Conservation (phyloP, 1,140 invertebrate species). For the Pararge aegeria region DNA sequence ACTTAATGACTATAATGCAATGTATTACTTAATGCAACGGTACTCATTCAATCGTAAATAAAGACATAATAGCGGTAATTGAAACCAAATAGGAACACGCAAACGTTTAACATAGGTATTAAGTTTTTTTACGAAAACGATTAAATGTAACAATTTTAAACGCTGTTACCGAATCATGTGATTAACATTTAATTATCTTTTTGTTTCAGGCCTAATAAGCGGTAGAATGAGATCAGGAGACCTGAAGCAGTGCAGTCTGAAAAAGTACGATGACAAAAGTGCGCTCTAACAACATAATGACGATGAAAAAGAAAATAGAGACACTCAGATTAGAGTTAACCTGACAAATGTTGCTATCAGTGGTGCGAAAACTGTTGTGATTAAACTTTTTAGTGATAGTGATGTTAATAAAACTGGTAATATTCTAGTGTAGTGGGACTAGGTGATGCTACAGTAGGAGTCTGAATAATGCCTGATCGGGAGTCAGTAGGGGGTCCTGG, state of each 20-base stretch:
- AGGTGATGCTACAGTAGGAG: conserved; percentile 48
- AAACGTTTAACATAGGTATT: conserved; percentile 39
- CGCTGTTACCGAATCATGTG: conserved; percentile 9
- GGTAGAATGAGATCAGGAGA: conserved; percentile 39
- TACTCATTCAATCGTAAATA: conserved; percentile 28
- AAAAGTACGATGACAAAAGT: conserved; percentile 39
- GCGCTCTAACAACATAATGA: conserved; percentile 41
- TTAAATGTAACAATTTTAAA: conserved; percentile 21
- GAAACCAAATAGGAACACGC: conserved; percentile 48
- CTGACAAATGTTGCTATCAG: conserved; percentile 43
- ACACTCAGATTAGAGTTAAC: conserved; percentile 59
- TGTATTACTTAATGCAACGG: neutral
- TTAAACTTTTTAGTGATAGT: conserved; percentile 23
- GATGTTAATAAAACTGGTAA: conserved; percentile 33
- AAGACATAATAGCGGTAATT: conserved; percentile 60
- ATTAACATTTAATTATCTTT: conserved; percentile 19
- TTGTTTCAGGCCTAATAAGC: conserved; percentile 57
- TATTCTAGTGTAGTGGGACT: conserved; percentile 23
- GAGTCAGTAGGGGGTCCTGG: conserved; percentile 72
- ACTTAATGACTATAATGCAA: neutral
- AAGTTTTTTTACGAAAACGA: conserved; percentile 10
- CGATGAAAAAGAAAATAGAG: conserved; percentile 49
- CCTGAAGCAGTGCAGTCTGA: conserved; percentile 12
- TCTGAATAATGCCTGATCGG: conserved; percentile 78
- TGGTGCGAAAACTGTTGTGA: conserved; percentile 32